Conservation (phyloP, 1,140 invertebrate genomes). For the Drosophila pruinosa region DNA sequence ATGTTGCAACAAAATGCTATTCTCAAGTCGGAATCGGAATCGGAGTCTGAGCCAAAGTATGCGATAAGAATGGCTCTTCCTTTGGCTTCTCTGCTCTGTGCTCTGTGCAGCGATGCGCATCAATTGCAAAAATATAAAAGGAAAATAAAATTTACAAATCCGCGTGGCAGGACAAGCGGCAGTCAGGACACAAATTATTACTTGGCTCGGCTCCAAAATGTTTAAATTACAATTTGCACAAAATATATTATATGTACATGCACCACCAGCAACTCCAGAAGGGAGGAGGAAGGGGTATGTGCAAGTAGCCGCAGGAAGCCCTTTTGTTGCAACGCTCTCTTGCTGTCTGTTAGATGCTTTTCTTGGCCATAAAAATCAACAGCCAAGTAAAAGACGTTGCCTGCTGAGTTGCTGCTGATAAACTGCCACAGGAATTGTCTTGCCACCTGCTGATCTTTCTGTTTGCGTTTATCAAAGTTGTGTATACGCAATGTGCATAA, state of each 20-base stretch:
- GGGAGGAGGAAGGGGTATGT: not conserved
- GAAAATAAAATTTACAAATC: slow-evolving; percentile 65
- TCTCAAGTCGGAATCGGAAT: slow-evolving; percentile 53
- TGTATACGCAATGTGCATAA: slow-evolving; percentile 34
- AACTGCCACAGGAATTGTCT: slow-evolving; percentile 29
- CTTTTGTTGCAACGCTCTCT: slow-evolving; percentile 36
- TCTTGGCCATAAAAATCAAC: slow-evolving; percentile 15
- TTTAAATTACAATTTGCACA: slow-evolving; percentile 77
- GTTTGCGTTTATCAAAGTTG: slow-evolving; percentile 16
- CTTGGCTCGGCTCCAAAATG: slow-evolving; percentile 72
- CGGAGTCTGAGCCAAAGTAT: slow-evolving; percentile 27
- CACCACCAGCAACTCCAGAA: not conserved
- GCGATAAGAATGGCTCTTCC: slow-evolving; percentile 58
- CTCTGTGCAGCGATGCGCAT: slow-evolving; percentile 64
- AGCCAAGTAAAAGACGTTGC: slow-evolving; percentile 1
- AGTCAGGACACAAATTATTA: slow-evolving; percentile 74
- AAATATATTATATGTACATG: slow-evolving; percentile 20
- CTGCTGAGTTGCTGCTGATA: slow-evolving; percentile 17
- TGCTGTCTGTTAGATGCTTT: not conserved
- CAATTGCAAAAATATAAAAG: slow-evolving; percentile 48
- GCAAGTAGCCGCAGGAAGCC: slow-evolving; percentile 53
- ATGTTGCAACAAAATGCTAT: slow-evolving; percentile 75
- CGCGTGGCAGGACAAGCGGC: slow-evolving; percentile 49
- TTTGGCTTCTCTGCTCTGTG: not conserved
- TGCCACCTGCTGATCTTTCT: slow-evolving; percentile 30